These are phyloP conservation scores for Trichomalopsis sarcophagae DNA, from an alignment of 1,140 invertebrate species.

Conservation along the genomic window DNA sequence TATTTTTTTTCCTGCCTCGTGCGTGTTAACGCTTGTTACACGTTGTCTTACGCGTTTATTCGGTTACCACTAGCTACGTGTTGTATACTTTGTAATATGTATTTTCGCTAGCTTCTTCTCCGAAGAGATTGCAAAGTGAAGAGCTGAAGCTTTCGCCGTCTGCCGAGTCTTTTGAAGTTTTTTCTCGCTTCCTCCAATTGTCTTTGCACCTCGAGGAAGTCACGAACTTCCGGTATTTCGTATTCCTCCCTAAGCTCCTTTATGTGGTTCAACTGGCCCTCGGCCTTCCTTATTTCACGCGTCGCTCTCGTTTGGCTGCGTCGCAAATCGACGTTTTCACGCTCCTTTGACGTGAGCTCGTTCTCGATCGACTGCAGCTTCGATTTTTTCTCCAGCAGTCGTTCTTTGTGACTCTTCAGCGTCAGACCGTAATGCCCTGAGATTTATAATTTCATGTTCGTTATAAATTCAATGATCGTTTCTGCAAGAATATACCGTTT, in stretches of 20 bases:
- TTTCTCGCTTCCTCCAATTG: slow-evolving; percentile 73
- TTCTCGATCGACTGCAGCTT: slow-evolving; percentile 67
- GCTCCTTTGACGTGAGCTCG: slow-evolving; percentile 55
- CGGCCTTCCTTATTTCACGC: slow-evolving; percentile 63
- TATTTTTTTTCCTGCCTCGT: neutral
- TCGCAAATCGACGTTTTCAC: slow-evolving; percentile 56
- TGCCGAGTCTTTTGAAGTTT: slow-evolving; percentile 72
- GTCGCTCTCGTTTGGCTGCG: slow-evolving; percentile 53
- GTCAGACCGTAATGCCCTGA: slow-evolving; percentile 64
- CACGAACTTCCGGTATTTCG: slow-evolving; percentile 74
- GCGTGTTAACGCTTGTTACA: too few relatives aligned
- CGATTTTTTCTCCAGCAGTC: slow-evolving; percentile 69
- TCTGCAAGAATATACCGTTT: slow-evolving; percentile 63
- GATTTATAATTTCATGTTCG: neutral
- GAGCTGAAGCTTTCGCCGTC: slow-evolving; percentile 71
- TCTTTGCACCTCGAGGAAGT: slow-evolving; percentile 75
- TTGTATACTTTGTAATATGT: too few relatives aligned
- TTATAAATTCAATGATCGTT: neutral
- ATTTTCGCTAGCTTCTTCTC: too few relatives aligned
- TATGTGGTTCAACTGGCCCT: slow-evolving; percentile 64
- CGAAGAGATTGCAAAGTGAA: slow-evolving; percentile 25
- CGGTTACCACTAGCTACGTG: too few relatives aligned
- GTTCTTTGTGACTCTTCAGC: slow-evolving; percentile 72
- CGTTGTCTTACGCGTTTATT: neutral
- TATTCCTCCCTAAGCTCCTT: slow-evolving; percentile 67